Percentiles rank a stretch among this genome's conserved stretches.
Conservation (phyloP, 2,113 vertebrate species). For the Siphamia tubifer region DNA sequence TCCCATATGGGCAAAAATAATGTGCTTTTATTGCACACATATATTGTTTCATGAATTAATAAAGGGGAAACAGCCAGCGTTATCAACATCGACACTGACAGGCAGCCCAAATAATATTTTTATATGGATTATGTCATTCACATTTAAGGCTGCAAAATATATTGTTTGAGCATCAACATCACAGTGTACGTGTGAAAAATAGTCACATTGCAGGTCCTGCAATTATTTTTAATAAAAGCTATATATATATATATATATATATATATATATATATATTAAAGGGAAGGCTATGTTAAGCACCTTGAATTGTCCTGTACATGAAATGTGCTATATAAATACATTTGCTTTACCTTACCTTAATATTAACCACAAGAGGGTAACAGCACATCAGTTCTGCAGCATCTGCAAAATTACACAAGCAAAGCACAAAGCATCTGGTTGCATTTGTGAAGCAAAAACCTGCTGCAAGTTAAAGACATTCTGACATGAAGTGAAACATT, state of each 20-base stretch:
- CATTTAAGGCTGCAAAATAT: too few relatives aligned
- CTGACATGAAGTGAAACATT: conserved; percentile 8
- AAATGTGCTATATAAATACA: too few relatives aligned
- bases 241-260: too few relatives aligned
- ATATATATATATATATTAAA: conserved; percentile 1
- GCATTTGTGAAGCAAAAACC: background rate
- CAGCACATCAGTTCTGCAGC: background rate
- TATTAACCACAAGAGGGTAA: too few relatives aligned
- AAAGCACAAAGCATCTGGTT: background rate
- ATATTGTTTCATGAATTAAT: conserved; percentile 4
- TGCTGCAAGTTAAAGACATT: background rate
- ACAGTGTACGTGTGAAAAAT: too few relatives aligned
- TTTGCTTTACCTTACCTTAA: too few relatives aligned
- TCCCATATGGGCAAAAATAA: background rate
- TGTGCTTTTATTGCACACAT: background rate
- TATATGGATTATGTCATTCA: background rate
- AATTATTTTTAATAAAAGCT: too few relatives aligned
- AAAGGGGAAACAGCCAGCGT: conserved; percentile 7
- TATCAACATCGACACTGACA: conserved; percentile 11
- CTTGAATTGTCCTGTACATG: too few relatives aligned
- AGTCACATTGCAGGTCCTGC: background rate
- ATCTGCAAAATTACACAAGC: background rate
- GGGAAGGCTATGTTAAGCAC: too few relatives aligned
- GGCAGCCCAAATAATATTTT: conserved; percentile 1
- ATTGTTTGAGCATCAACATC: too few relatives aligned